Evolutionary conservation across 2,888 invertebrate species (phyloP).

Genomic region (Panopea generosa): DNA sequence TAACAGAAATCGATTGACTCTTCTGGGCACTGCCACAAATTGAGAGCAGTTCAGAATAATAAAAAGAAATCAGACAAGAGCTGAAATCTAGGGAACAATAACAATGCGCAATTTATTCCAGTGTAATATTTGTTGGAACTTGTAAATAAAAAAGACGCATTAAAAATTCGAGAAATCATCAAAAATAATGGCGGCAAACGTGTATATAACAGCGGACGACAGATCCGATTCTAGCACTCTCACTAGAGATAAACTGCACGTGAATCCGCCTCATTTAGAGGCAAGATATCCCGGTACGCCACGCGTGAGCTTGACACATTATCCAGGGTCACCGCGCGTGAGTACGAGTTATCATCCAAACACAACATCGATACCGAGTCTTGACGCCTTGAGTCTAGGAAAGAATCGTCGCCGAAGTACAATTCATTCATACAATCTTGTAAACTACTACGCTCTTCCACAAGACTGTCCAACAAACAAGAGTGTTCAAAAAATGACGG

Average conservation of each 20-base stretch:
- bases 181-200: too few species aligned
- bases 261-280: slow-evolving; percentile 35
- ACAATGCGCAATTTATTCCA: too few species aligned
- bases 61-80: too few species aligned
- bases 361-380: slow-evolving; percentile 54
- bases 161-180: too few species aligned
- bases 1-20: too few species aligned
- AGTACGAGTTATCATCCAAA: slow-evolving; percentile 53
- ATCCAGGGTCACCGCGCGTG: slow-evolving; percentile 57
- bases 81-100: too few species aligned
- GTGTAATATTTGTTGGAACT: too few species aligned
- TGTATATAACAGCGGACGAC: slow-evolving; percentile 54
- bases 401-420: slow-evolving; percentile 76
- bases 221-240: slow-evolving; percentile 58
- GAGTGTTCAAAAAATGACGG: slow-evolving; percentile 74
- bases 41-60: too few species aligned
- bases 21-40: too few species aligned
- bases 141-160: too few species aligned
- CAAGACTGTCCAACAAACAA: slow-evolving; percentile 64
- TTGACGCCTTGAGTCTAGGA: slow-evolving; percentile 55
- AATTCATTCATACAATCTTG: slow-evolving; percentile 72
- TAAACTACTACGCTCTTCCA: slow-evolving; percentile 72
- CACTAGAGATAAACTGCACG: slow-evolving; percentile 50
- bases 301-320: slow-evolving; percentile 51
- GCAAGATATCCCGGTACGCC: slow-evolving; percentile 44